Conservation (phyloP, 2,797 vertebrate species). For the Dicrostonyx torquatus region DNA sequence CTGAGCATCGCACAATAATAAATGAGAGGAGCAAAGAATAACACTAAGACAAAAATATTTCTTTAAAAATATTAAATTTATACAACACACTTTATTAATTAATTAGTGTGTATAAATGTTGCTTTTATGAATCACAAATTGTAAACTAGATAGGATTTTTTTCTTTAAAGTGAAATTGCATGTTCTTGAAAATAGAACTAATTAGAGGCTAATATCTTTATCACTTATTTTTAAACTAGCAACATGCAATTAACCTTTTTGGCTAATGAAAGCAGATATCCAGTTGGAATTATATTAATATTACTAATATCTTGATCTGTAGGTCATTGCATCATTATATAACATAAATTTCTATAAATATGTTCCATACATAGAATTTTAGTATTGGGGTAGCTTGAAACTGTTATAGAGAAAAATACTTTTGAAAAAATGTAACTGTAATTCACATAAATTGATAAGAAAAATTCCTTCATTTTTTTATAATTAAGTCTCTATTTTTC, state of each 20-base stretch:
- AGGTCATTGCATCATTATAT: background rate
- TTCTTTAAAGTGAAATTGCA: background rate
- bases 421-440: background rate
- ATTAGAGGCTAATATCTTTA: background rate
- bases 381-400: background rate
- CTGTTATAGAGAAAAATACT: background rate
- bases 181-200: background rate
- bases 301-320: constrained; percentile 10
- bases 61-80: background rate
- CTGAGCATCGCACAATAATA: background rate
- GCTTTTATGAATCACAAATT: background rate
- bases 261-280: background rate
- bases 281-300: constrained; percentile 42
- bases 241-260: constrained; percentile 27
- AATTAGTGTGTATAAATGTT: constrained; percentile 17
- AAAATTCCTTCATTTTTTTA: background rate
- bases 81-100: background rate
- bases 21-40: background rate
- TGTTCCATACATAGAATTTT: background rate
- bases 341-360: background rate
- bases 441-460: background rate
- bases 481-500: background rate
- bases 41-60: background rate
- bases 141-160: background rate
- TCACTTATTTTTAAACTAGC: constrained; percentile 38